Percentiles rank a stretch among this genome's conserved stretches.
Conservation (phyloP, 2,888 invertebrate genomes). For the Biston betularia region DNA sequence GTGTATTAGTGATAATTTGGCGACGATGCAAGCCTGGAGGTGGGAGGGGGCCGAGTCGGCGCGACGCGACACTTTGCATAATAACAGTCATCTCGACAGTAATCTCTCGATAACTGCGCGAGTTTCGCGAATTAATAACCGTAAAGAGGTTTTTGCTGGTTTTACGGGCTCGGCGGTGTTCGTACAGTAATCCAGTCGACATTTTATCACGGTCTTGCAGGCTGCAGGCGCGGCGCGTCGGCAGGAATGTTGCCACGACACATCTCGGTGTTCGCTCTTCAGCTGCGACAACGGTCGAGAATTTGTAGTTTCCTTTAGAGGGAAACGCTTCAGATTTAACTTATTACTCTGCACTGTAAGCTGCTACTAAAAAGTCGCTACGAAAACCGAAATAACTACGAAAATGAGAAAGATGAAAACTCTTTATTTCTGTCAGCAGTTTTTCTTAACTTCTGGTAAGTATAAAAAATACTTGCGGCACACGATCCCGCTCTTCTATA, state of each 20-base stretch:
- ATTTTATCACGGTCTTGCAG: background rate
- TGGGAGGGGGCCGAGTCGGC: background rate
- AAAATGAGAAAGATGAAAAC: too few species aligned
- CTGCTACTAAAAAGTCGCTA: too few species aligned
- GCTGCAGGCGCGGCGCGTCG: too few species aligned
- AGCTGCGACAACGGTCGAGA: background rate
- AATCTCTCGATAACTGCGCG: slow-evolving; percentile 5
- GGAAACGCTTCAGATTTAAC: too few species aligned
- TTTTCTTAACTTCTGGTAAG: too few species aligned
- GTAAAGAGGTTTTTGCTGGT: background rate
- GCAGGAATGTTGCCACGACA: background rate
- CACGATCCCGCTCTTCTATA: too few species aligned
- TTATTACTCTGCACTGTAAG: too few species aligned
- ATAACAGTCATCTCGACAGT: slow-evolving; percentile 4
- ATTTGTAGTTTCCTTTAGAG: too few species aligned
- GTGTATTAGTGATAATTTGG: background rate
- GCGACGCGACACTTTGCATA: background rate
- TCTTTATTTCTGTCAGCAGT: too few species aligned
- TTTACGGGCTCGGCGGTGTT: slow-evolving; percentile 1
- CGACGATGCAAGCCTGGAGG: slow-evolving; percentile 13
- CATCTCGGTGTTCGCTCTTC: background rate
- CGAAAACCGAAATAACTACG: too few species aligned
- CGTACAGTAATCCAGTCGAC: background rate
- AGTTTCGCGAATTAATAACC: slow-evolving; percentile 2
- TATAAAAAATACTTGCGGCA: too few species aligned